Evolutionary conservation across 2,797 vertebrate genomes (phyloP).

Genomic region (Myotis myotis): DNA sequence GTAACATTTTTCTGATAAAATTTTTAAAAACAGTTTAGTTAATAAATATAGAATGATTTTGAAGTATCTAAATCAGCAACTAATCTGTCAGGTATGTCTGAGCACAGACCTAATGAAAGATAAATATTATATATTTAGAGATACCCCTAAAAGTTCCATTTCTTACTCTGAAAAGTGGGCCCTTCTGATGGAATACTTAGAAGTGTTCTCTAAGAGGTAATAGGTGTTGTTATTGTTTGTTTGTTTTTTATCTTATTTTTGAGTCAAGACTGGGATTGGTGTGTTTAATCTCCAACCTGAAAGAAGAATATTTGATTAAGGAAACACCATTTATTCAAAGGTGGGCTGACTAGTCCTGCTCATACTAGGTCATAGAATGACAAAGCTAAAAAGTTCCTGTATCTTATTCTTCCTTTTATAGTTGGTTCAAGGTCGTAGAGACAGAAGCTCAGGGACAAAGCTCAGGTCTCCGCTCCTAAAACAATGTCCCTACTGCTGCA

Average conservation of each 20-base stretch:
- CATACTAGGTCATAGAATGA: neutral
- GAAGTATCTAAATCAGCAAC: constrained; percentile 14
- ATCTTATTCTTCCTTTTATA: neutral
- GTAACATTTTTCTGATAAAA: neutral
- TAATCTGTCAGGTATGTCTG: neutral
- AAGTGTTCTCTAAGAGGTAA: neutral
- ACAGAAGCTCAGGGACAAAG: neutral
- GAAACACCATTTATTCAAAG: neutral
- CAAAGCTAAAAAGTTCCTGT: neutral
- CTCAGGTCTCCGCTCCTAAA: neutral
- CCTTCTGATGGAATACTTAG: neutral
- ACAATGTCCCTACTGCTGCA: neutral
- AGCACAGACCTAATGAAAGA: neutral
- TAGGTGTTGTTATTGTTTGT: neutral
- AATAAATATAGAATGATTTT: neutral
- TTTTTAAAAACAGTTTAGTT: neutral
- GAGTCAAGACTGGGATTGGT: constrained; percentile 8
- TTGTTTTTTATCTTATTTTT: neutral
- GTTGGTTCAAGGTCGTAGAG: neutral
- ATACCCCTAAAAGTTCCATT: neutral
- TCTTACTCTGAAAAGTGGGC: neutral
- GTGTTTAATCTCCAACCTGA: constrained; percentile 13
- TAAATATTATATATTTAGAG: constrained; percentile 7
- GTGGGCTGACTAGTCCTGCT: neutral
- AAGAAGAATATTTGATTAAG: constrained; percentile 5